Evolutionary conservation across 1,140 invertebrate genomes (phyloP), one percentile per base, ranked within the genome.

Genomic region (Panulirus ornatus): DNA sequence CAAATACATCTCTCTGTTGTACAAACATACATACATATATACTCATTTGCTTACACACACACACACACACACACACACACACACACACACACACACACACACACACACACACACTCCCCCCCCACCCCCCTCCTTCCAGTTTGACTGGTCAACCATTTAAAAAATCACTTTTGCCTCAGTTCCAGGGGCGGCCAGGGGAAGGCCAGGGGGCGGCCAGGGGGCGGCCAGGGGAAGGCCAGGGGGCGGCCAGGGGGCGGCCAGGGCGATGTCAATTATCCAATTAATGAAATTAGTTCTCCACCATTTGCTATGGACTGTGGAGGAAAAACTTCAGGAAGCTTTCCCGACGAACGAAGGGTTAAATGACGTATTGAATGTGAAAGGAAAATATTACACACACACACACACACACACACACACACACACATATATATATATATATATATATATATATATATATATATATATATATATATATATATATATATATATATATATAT

Each of bases 81-180:
- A 73, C 34, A 73, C 19, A 27, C n/a, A 36, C 30, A 73, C 71
- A 73, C 19, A 36, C n/a, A 73, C 5, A 73, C 34, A 73, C n/a
- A 73, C 71, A 73, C 71, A 73, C 34, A 70, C 8, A 70, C n/a
- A 70, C n/a, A n/a, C n/a, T n/a, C n/a, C n/a, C n/a, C n/a, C n/a
- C n/a, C n/a, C n/a, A n/a, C n/a, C n/a, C n/a, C n/a, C n/a, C n/a
- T n/a, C n/a, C n/a, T n/a, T n/a, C n/a, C n/a, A n/a, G n/a, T n/a
- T n/a, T n/a, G n/a, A n/a, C n/a, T n/a, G n/a, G n/a, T n/a, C n/a
- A n/a, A n/a, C n/a, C n/a, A n/a, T n/a, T n/a, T n/a, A n/a, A n/a
- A n/a, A n/a, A n/a, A n/a, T n/a, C n/a, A n/a, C n/a, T n/a, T n/a
- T n/a, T n/a, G n/a, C n/a, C n/a, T n/a, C n/a, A n/a, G n/a, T n/a